Evolutionary conservation across 2,797 vertebrate genomes (phyloP), one percentile per base, ranked within the genome.

Genomic region (Acrossocheilus wenchowensis): DNA sequence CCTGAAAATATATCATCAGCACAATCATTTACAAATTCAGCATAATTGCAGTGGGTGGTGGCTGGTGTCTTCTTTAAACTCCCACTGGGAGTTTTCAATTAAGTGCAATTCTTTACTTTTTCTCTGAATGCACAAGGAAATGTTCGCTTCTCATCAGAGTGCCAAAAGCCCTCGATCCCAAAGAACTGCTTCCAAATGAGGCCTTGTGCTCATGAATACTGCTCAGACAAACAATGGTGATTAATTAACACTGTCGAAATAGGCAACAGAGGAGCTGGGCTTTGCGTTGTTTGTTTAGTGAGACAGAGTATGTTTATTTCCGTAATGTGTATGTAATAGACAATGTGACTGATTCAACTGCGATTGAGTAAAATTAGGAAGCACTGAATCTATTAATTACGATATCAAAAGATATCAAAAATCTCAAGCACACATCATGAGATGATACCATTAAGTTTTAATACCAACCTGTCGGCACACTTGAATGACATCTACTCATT

Each of bases 171-270:
- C 43, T 52, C 17, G 23, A 41, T 82, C 15, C 75, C 78, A 81
- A 80, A 84, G 50, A 72, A 84, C 64, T 26, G 73, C 36, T 69
- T 68, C 69, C 87, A 83, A 89, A 89, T 80, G 69, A 82, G 78
- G 77, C 71, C 74, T 68, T 77, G 73, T 80, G 39, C 82, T 77
- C 60, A 21, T 82, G 85, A 88, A 78, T 69, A 80, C 82, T 30
- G 72, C 62, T 77, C 50, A 85, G 79, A 87, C 50, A 86, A 75
- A 88, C 66, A 82, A 45, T 80, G 75, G 75, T 48, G 84, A 87
- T 89, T 87, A 82, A 89, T 89, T 82, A 89, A 64, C 77, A 50
- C 74, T 54, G 41, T 83, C 23, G 36, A 82, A 84, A 84, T 41
- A 84, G 81, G 45, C 64, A 39, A 75, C 43, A 52, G 43, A 43